Evolutionary conservation across 2,888 invertebrate species (phyloP), one percentile per base, ranked within the genome.

Genomic region (Erpobdella octoculata): DNA sequence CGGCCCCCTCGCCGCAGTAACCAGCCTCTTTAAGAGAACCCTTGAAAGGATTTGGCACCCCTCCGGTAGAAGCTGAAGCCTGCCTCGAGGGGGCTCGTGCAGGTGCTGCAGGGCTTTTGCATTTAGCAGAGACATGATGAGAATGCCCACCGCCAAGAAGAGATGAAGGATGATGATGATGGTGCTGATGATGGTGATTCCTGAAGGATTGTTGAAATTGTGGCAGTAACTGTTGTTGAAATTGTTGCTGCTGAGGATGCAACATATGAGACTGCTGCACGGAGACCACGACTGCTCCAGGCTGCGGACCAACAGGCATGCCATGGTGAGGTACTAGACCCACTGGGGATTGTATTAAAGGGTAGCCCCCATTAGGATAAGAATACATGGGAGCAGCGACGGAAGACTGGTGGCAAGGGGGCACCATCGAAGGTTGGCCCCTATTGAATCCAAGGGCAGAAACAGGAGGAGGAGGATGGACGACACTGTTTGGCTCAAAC

Each of bases 141-240:
- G 21, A 28, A n/a, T n/a, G 21, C 33, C 33, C 33, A n/a, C n/a
- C 33, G n/a, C n/a, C 31, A n/a, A 62, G 28, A 5, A 18, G 31
- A 31, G 31, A 35, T n/a, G 28, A 35, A n/a, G 28, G 62, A n/a
- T 62, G 62, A 33, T 62, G 62, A 12, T 62, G 62, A 35, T 67
- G 67, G 18, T 67, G 67, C 25, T 67, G 69, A 12, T 69, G 53
- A 53, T 33, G 58, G 8, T 58, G 58, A n/a, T 69, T 46, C 46
- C n/a, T 25, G 6, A 58, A 35, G 35, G 35, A 58, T 58, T 58
- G 58, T 33, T 69, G 69, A n/a, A 58, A 21, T 53, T 31, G 58
- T n/a, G n/a, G 69, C n/a, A 41, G 48, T 12, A 31, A 41, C 25
- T 46, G 41, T 6, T 67, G 67, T 38, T 67, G 67, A 12, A 41